These are phyloP conservation scores for Falco biarmicus DNA, from an alignment of 2,797 vertebrate genomes.

Conservation along the genomic window DNA sequence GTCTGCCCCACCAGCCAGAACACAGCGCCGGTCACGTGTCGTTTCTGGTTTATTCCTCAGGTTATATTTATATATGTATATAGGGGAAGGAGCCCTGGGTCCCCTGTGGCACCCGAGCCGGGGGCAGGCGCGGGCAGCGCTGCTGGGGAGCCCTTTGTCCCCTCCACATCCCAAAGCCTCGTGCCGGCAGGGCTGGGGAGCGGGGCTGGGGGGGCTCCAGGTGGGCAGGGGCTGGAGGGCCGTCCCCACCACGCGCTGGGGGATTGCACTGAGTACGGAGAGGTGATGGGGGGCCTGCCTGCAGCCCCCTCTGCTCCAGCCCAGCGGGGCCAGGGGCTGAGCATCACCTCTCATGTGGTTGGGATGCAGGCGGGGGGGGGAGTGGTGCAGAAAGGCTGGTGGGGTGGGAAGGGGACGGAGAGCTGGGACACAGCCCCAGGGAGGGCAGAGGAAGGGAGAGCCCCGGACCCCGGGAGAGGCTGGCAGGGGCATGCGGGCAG, in stretches of 20 bases:
- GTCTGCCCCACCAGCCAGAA: conserved; percentile 51
- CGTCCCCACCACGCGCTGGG: neutral
- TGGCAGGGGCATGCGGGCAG: conserved; percentile 28
- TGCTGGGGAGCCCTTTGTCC: neutral
- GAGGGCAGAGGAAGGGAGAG: neutral
- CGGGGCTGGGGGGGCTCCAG: neutral
- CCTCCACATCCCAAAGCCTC: neutral
- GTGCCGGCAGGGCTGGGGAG: neutral
- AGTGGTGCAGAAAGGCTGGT: conserved; percentile 7
- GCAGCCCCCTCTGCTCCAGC: conserved; percentile 53
- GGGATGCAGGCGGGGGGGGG: neutral
- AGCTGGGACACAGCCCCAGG: conserved; percentile 62
- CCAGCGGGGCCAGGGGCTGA: neutral
- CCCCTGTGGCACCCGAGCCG: neutral
- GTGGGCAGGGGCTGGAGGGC: neutral
- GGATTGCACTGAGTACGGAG: conserved; percentile 60
- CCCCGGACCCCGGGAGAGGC: conserved; percentile 41
- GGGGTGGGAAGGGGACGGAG: conserved; percentile 13
- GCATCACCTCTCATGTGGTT: conserved; percentile 31
- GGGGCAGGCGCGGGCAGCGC: neutral
- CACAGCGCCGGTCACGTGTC: conserved; percentile 66
- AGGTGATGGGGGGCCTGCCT: conserved; percentile 34
- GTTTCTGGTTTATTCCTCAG: conserved; percentile 70
- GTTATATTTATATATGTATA: conserved; percentile 72
- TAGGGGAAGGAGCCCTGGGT: conserved; percentile 29